These are phyloP conservation scores for Epinotia nisella DNA, from an alignment of 2,888 invertebrate species.

Conservation along the genomic window DNA sequence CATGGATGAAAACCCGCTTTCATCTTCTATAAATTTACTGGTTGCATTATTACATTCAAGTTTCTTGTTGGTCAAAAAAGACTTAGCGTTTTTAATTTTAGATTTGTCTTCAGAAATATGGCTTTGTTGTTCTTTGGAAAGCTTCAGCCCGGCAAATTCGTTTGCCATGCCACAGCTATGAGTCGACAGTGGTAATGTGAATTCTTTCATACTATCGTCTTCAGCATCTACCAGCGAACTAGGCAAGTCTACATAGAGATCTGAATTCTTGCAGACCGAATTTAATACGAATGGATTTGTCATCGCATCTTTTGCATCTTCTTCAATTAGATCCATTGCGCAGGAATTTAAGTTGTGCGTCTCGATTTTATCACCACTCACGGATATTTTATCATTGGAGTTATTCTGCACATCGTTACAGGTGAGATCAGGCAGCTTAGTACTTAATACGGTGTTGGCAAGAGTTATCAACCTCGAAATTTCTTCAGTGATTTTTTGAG, in stretches of 20 bases:
- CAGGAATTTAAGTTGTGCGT: constrained; percentile 1
- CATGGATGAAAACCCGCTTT: constrained; percentile 94
- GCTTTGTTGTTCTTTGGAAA: constrained; percentile 55
- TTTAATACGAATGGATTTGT: constrained; percentile 59
- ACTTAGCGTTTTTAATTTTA: constrained; percentile 54
- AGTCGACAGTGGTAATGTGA: constrained; percentile 59
- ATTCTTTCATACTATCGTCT: constrained; percentile 57
- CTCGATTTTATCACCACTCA: constrained; percentile 18
- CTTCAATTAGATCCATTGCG: constrained; percentile 57
- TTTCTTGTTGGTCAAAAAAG: constrained; percentile 57
- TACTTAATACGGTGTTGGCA: constrained; percentile 79
- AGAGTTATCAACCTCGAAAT: constrained; percentile 78
- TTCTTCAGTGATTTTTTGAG: constrained; percentile 74
- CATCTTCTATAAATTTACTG: constrained; percentile 86
- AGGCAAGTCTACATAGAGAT: constrained; percentile 56
- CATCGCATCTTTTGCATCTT: constrained; percentile 57
- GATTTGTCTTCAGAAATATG: constrained; percentile 47
- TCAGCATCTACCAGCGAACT: constrained; percentile 58
- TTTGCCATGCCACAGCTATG: constrained; percentile 62
- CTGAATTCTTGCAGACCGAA: constrained; percentile 56
- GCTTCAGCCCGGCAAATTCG: constrained; percentile 57
- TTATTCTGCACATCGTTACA: constrained; percentile 59
- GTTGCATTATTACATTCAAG: constrained; percentile 66
- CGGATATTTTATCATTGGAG: constrained; percentile 48
- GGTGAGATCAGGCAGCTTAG: constrained; percentile 76